Evolutionary conservation across 2,113 vertebrate species (phyloP).

Genomic region (Ellobius talpinus): DNA sequence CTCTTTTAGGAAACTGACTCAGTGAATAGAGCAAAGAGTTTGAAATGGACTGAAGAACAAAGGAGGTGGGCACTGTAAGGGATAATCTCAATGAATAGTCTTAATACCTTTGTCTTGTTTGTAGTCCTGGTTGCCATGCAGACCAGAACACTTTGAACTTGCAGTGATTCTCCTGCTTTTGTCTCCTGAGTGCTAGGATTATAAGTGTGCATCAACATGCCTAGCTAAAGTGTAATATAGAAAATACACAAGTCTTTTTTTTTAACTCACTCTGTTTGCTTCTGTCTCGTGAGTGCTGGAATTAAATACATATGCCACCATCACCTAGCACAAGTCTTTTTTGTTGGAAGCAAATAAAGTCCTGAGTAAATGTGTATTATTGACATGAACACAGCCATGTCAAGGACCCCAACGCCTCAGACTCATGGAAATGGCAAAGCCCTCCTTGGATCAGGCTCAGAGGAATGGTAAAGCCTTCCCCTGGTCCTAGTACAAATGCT

Average conservation of each 20-base stretch:
- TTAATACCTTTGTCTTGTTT: neutral
- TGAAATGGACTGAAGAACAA: constrained; percentile 39
- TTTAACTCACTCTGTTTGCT: neutral
- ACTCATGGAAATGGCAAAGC: no score
- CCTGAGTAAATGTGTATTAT: neutral
- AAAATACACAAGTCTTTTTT: neutral
- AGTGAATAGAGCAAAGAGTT: constrained; percentile 16
- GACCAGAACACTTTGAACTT: neutral
- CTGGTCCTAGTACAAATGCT: neutral
- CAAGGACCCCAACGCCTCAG: neutral
- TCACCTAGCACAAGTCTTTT: neutral
- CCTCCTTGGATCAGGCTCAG: neutral
- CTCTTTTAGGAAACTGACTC: constrained; percentile 34
- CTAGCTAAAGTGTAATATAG: neutral
- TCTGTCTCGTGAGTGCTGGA: neutral
- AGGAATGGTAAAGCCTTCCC: neutral
- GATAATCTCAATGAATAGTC: constrained; percentile 38
- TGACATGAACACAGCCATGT: neutral
- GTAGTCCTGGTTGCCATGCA: neutral
- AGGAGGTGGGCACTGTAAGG: constrained; percentile 14
- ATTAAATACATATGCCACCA: neutral
- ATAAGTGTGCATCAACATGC: neutral
- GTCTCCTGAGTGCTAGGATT: neutral
- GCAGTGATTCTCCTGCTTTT: neutral
- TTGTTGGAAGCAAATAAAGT: neutral